Conservation (phyloP, 2,113 vertebrate genomes). For the Oreotrochilus melanogaster region DNA sequence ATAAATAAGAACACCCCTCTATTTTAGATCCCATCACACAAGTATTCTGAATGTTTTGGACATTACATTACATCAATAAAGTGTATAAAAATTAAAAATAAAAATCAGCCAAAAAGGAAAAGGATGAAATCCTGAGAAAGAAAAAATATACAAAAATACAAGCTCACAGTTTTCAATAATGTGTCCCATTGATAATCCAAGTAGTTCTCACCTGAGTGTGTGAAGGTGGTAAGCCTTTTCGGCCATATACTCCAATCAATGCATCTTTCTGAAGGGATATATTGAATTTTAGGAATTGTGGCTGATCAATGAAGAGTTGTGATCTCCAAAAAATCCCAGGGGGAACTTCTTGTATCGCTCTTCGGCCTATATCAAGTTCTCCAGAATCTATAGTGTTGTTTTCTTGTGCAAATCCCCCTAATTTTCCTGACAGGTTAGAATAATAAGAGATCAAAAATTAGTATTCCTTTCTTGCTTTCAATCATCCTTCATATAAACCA, state of each 20-base stretch:
- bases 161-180: background rate
- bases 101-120: background rate
- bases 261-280: constrained; percentile 99
- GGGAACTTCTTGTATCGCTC: constrained; percentile 88
- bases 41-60: background rate
- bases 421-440: constrained; percentile 82
- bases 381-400: constrained; percentile 96
- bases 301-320: constrained; percentile 90
- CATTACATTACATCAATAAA: background rate
- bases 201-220: constrained; percentile 91
- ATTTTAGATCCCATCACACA: background rate
- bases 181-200: background rate
- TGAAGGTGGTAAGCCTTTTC: constrained; percentile 94
- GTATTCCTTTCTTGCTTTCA: background rate
- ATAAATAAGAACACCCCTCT: background rate
- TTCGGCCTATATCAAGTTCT: constrained; percentile 91
- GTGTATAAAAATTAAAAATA: background rate
- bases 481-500: background rate
- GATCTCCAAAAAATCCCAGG: constrained; percentile 97
- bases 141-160: background rate
- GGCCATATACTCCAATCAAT: constrained; percentile 95
- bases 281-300: constrained; percentile 98
- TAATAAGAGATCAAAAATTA: constrained; percentile 23
- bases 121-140: background rate
- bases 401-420: constrained; percentile 86